Percentiles rank a stretch among this genome's conserved stretches.
Evolutionary conservation across 2,888 invertebrate genomes (phyloP).

Genomic region (Cataglyphis rosenhaueri): DNA sequence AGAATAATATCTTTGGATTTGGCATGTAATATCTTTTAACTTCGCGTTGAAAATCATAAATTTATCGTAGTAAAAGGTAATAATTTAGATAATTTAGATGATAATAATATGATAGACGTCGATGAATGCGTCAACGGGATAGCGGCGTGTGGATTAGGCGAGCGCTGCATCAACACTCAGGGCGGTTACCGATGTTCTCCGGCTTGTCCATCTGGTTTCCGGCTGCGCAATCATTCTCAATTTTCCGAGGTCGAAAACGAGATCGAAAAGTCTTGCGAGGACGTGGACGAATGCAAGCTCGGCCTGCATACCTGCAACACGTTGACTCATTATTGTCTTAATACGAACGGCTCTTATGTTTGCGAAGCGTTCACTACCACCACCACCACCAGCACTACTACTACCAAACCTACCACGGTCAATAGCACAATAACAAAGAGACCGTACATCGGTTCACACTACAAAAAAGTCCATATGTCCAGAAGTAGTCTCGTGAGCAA

Average conservation of each 20-base stretch:
- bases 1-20: not conserved
- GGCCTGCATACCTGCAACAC: slow-evolving; percentile 87
- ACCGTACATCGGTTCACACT: slow-evolving; percentile 11
- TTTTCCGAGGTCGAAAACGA: not conserved
- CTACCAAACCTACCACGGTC: slow-evolving; percentile 34
- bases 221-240: not conserved
- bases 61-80: no score
- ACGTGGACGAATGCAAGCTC: slow-evolving; percentile 91
- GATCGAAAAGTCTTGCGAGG: slow-evolving; percentile 80
- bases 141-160: slow-evolving; percentile 80
- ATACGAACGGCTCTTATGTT: slow-evolving; percentile 77
- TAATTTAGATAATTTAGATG: no score
- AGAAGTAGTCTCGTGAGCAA: not conserved
- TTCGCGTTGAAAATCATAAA: not conserved
- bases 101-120: slow-evolving; percentile 65
- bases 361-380: slow-evolving; percentile 62
- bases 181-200: slow-evolving; percentile 77
- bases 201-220: slow-evolving; percentile 75
- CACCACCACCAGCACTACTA: slow-evolving; percentile 29
- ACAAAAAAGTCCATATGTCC: slow-evolving; percentile 60
- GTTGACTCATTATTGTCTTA: slow-evolving; percentile 71
- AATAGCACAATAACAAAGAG: slow-evolving; percentile 17
- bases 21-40: not conserved
- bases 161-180: slow-evolving; percentile 74
- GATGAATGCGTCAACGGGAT: slow-evolving; percentile 71